Conservation (phyloP, 2,888 invertebrate species). For the Strigamia transsilvanica region DNA sequence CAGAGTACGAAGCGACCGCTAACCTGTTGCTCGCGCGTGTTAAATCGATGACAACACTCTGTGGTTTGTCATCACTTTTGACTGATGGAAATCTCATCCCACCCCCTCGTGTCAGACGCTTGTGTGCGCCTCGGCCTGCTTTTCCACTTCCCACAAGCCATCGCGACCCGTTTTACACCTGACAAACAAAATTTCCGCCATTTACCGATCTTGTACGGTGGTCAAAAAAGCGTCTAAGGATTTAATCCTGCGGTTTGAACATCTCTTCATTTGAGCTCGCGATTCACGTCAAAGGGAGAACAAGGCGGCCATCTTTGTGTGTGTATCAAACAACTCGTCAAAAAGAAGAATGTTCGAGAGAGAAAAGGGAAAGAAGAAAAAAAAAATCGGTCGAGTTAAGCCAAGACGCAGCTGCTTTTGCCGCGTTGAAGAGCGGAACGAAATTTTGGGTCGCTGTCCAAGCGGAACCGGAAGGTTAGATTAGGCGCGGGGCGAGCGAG, state of each 20-base stretch:
- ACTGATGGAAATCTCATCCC: neutral
- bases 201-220: slow-evolving; percentile 20
- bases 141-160: neutral
- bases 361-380: neutral
- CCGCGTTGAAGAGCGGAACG: neutral
- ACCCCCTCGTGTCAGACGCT: neutral
- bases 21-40: slow-evolving; percentile 20
- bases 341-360: neutral
- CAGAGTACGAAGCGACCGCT: neutral
- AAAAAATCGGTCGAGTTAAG: neutral
- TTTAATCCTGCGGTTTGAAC: neutral
- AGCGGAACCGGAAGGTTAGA: slow-evolving; percentile 17
- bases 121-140: neutral
- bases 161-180: neutral
- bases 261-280: neutral
- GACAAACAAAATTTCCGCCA: neutral
- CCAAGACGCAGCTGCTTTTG: neutral
- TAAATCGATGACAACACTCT: slow-evolving; percentile 10
- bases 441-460: neutral
- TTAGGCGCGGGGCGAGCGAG: neutral
- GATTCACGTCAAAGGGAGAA: neutral
- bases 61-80: slow-evolving; percentile 20
- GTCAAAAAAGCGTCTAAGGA: neutral
- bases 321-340: slow-evolving; percentile 7
- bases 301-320: neutral